phyloP scores from a whole-genome alignment of 2,888 invertebrate species.

The Crocallis elinguaria region DNA sequence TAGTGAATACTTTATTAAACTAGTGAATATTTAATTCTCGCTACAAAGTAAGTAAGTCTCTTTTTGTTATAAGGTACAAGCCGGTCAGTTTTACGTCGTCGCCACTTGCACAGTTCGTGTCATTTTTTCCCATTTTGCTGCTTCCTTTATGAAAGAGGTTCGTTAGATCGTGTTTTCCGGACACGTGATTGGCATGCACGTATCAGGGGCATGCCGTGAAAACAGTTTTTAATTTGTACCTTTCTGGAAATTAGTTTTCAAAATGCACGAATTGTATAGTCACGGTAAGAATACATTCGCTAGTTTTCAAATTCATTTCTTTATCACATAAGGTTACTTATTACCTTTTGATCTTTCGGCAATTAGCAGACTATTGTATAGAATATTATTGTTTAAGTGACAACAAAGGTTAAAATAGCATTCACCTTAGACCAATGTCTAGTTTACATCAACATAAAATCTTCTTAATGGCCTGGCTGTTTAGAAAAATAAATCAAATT shows the following conservation, averaged over 20 bases:
- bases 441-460: too few relatives aligned
- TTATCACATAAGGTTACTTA: too few relatives aligned
- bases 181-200: constrained; percentile 39
- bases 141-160: constrained; percentile 62
- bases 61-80: neutral
- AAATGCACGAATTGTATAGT: neutral
- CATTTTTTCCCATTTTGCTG: constrained; percentile 39
- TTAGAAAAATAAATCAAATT: too few relatives aligned
- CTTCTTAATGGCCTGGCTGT: too few relatives aligned
- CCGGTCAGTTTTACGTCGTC: neutral
- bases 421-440: too few relatives aligned
- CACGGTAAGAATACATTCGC: too few relatives aligned
- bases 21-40: neutral
- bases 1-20: too few relatives aligned
- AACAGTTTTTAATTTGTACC: neutral
- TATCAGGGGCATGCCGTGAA: constrained; percentile 11
- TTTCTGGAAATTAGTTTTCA: neutral
- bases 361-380: too few relatives aligned
- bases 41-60: neutral
- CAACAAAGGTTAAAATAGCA: too few relatives aligned
- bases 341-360: too few relatives aligned
- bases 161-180: constrained; percentile 60
- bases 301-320: too few relatives aligned
- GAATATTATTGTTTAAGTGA: too few relatives aligned
- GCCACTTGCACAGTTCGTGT: neutral